Percentiles rank a stretch among this genome's conserved stretches.
Conservation (phyloP, 2,113 vertebrate species). For the Atrichornis clamosus region DNA sequence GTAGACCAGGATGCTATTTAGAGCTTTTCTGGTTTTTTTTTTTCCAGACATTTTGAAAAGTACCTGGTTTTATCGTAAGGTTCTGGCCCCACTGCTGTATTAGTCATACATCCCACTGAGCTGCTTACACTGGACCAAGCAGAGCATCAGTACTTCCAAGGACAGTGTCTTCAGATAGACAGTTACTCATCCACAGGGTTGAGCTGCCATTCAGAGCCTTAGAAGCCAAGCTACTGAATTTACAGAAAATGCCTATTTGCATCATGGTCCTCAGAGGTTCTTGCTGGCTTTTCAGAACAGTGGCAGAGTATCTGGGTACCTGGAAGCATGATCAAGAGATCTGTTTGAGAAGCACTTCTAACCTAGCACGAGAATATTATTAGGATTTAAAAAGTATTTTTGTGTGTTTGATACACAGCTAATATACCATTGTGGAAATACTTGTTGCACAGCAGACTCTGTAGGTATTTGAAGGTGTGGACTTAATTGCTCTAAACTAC, state of each 20-base stretch:
- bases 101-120: neutral
- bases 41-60: neutral
- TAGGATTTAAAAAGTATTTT: neutral
- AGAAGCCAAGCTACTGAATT: neutral
- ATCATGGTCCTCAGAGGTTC: rapidly evolving
- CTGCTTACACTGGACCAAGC: neutral
- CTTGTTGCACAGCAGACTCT: neutral
- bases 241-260: neutral
- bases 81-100: neutral
- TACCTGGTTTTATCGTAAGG: neutral
- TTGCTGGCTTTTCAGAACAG: neutral
- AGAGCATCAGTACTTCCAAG: neutral
- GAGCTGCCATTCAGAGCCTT: neutral
- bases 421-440: neutral
- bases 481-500: neutral
- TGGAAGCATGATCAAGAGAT: neutral
- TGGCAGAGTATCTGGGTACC: neutral
- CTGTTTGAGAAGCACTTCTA: neutral
- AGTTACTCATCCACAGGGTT: neutral
- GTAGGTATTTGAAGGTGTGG: neutral
- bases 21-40: neutral
- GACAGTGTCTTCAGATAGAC: neutral
- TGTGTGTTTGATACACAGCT: neutral
- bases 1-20: neutral
- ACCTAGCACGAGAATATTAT: neutral